Evolutionary conservation across 1,140 invertebrate species (phyloP), one percentile per base, ranked within the genome.

Genomic region (Plectus sambesii): DNA sequence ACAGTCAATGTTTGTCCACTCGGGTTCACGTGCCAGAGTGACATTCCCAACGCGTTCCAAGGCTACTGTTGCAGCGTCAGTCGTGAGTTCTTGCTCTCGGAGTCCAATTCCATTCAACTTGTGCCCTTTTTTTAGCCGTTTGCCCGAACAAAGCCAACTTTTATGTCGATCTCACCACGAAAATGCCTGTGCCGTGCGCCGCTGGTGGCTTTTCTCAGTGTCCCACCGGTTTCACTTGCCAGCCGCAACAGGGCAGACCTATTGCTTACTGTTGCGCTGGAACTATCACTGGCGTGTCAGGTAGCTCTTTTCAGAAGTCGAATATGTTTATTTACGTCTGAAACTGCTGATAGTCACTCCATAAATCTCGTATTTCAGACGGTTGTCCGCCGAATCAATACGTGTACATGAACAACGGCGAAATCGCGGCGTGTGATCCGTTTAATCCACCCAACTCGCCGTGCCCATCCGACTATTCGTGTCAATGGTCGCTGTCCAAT

Each of bases 371-470:
- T n/a, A n/a, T n/a, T n/a, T n/a, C n/a, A 0, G 52, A 54, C 29
- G 52, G 52, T 1, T 54, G 52, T 20, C 52, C 52, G 20, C 52
- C 52, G 1, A 42, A 42, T 1, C 30, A 54, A 25, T 54, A 46
- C 26, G 41, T 54, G 8, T 53, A 54, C 26, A 20, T 54, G 8
- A 35, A 52, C 5, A 55, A 54, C n/a, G 49, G 49, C 25, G 52
- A 54, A 38, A 54, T 54, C 22, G 52, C 51, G 12, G 42, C 51
- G 27, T 54, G 52, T 41, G 52, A 54, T 23, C 52, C 52, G 30
- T 54, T 54, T 51, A 54, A 54, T 24, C 50, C 52, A n/a, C 52
- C 52, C 17, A 54, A 54, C 37, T 48, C 52, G 27, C 52, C 52
- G 5, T 54, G 52, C 41, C 52, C 52, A 36, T 23, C 27, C 26